Conservation (phyloP, 2,888 invertebrate genomes). For the Apamea anceps region DNA sequence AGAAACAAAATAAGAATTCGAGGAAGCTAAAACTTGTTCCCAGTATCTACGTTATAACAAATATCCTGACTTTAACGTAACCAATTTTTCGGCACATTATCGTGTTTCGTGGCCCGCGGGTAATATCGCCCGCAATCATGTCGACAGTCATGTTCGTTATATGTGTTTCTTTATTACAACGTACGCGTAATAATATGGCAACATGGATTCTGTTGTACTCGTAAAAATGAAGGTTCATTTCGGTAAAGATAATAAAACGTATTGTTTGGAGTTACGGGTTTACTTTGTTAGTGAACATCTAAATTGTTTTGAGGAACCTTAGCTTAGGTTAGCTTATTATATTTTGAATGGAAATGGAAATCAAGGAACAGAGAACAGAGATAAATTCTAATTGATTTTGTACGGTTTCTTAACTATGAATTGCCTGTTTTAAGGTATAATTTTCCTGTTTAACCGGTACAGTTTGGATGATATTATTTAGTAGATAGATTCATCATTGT, state of each 20-base stretch:
- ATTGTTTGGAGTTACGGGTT: conserved; percentile 16
- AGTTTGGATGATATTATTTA: too few species aligned
- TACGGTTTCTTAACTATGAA: neutral
- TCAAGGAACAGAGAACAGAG: too few species aligned
- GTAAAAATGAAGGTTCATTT: conserved; percentile 54
- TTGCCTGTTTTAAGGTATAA: neutral
- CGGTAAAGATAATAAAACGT: conserved; percentile 44
- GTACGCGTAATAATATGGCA: conserved; percentile 23
- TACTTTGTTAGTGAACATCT: conserved; percentile 28
- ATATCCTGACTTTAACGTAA: neutral
- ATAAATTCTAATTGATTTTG: neutral
- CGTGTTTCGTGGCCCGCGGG: conserved; percentile 28
- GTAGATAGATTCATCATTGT: too few species aligned
- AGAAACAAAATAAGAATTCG: neutral
- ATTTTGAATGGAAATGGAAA: neutral
- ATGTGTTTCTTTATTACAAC: conserved; percentile 56
- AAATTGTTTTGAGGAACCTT: conserved; percentile 24
- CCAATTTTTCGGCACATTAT: conserved; percentile 40
- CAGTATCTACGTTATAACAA: neutral
- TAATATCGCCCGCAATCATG: conserved; percentile 44
- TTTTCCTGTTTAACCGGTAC: neutral
- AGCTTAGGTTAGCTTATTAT: neutral
- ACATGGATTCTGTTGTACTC: conserved; percentile 31
- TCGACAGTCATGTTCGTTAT: conserved; percentile 36
- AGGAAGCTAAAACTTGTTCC: neutral